Conservation (phyloP, 2,797 vertebrate genomes). For the Ammospiza maritima region DNA sequence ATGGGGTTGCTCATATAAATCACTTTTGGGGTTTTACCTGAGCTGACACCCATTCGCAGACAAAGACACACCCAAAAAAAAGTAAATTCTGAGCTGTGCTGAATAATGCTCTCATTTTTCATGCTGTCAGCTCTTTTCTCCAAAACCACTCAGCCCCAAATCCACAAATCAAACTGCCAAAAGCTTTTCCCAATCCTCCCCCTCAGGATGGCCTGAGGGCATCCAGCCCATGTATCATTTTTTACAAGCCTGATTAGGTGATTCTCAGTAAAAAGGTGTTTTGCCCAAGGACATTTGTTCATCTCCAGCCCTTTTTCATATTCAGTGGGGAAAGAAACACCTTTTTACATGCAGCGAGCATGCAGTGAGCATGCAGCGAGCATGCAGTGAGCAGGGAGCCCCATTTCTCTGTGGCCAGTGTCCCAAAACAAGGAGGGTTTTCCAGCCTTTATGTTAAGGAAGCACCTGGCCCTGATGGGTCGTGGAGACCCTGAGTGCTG, state of each 20-base stretch:
- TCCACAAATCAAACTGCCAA: not conserved
- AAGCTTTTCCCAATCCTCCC: not conserved
- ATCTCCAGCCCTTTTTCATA: not conserved
- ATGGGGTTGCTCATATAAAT: not conserved
- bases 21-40: not conserved
- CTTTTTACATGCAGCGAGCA: accelerated
- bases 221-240: not conserved
- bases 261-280: not conserved
- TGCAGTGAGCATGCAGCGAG: accelerated
- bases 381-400: accelerated
- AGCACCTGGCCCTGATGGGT: not conserved
- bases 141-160: not conserved
- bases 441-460: not conserved
- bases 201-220: not conserved
- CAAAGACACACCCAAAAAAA: not conserved
- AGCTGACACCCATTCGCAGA: not conserved
- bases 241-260: not conserved
- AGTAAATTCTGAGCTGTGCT: not conserved
- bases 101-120: not conserved
- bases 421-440: not conserved
- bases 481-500: accelerated
- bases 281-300: not conserved
- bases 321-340: not conserved
- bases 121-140: not conserved
- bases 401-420: not conserved